phyloP scores from a whole-genome alignment of 2,888 invertebrate genomes.

The Cybosia mesomella region DNA sequence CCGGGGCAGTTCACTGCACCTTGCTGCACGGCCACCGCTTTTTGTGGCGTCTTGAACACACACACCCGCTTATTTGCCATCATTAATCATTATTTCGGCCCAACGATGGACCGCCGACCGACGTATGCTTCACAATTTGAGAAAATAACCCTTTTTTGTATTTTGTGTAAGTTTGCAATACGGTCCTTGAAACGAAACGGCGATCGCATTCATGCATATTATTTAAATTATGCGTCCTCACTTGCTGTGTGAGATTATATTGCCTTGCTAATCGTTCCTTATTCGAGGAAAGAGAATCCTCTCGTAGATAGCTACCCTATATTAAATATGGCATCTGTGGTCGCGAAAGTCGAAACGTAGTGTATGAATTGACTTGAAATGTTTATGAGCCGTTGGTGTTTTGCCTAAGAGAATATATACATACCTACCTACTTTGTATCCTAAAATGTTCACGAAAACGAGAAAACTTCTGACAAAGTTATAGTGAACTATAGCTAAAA shows the following conservation, averaged over 20 bases:
- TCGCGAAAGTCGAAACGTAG: no score
- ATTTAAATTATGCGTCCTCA: constrained; percentile 61
- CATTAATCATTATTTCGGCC: constrained; percentile 87
- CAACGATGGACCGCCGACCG: constrained; percentile 72
- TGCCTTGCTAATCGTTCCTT: not conserved
- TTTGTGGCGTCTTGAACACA: constrained; percentile 69
- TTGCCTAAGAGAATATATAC: no score
- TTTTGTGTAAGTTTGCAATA: constrained; percentile 66
- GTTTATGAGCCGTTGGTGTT: no score
- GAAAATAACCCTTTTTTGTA: constrained; percentile 85
- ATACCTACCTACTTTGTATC: no score
- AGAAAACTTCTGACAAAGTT: no score
- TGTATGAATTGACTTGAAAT: no score
- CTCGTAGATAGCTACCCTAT: no score
- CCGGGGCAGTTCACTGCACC: constrained; percentile 74
- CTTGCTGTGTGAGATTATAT: not conserved
- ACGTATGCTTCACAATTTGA: constrained; percentile 79
- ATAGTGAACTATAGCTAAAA: no score
- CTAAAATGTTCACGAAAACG: no score
- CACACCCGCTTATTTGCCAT: constrained; percentile 86
- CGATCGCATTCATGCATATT: constrained; percentile 58
- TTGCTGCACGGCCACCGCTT: constrained; percentile 67
- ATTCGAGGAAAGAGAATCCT: no score
- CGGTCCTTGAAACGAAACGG: constrained; percentile 62
- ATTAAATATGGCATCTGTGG: no score